Evolutionary conservation across 2,888 invertebrate genomes (phyloP).

Genomic region (Drosophila suboccidentalis): DNA sequence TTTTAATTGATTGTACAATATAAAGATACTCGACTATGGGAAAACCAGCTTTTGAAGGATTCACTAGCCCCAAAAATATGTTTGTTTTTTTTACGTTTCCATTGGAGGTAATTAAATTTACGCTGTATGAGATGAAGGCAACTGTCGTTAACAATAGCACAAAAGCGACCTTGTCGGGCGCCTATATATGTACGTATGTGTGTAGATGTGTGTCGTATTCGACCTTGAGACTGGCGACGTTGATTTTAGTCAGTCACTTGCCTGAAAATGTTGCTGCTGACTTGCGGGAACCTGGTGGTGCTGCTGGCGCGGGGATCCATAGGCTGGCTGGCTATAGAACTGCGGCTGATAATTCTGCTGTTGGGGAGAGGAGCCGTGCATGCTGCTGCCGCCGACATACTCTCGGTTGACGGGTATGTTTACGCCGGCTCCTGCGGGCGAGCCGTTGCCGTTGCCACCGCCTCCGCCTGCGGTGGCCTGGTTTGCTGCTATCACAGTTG

Average conservation of each 20-base stretch:
- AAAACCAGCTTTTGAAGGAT: slow-evolving; percentile 47
- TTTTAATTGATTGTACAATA: slow-evolving; percentile 22
- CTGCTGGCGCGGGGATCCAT: slow-evolving; percentile 69
- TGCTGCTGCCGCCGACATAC: slow-evolving; percentile 49
- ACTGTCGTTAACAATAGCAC: slow-evolving; percentile 29
- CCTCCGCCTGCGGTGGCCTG: slow-evolving; percentile 48
- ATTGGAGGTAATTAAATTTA: slow-evolving; percentile 44
- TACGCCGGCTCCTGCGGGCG: slow-evolving; percentile 60
- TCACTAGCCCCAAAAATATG: slow-evolving; percentile 10
- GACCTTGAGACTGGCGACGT: slow-evolving; percentile 52
- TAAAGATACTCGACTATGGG: slow-evolving; percentile 18
- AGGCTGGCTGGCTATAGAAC: slow-evolving; percentile 52
- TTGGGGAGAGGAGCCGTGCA: slow-evolving; percentile 55
- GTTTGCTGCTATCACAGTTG: slow-evolving; percentile 83
- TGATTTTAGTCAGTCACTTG: slow-evolving; percentile 56
- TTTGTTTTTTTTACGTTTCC: slow-evolving; percentile 10
- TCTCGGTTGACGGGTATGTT: slow-evolving; percentile 81
- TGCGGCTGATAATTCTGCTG: slow-evolving; percentile 56
- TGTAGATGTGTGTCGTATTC: slow-evolving; percentile 12
- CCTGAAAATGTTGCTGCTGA: slow-evolving; percentile 75
- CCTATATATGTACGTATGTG: slow-evolving; percentile 21
- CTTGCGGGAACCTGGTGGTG: slow-evolving; percentile 63
- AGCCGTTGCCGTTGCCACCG: slow-evolving; percentile 31
- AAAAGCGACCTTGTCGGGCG: slow-evolving; percentile 70
- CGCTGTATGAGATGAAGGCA: slow-evolving; percentile 29